Evolutionary conservation across 2,888 invertebrate genomes (phyloP).

Genomic region (Scrobipalpa atriplicella): DNA sequence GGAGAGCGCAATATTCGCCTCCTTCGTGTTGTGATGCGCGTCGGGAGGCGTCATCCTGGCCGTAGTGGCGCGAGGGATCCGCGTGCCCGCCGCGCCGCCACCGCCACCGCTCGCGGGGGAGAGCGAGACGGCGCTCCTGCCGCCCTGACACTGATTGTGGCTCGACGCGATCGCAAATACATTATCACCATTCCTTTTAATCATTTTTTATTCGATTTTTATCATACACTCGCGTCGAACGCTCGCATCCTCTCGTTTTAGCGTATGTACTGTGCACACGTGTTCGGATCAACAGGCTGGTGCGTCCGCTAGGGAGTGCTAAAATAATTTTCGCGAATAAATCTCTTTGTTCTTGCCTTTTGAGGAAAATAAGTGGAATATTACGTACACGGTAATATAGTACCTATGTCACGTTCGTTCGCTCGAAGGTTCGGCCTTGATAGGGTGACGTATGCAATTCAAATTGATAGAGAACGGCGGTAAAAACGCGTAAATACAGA

Average conservation of each 20-base stretch:
- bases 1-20: conserved; percentile 75
- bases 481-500: conserved; percentile 50
- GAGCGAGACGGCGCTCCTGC: conserved; percentile 76
- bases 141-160: conserved; percentile 78
- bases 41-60: conserved; percentile 79
- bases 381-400: conserved; percentile 52
- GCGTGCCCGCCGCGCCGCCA: conserved; percentile 66
- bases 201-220: conserved; percentile 80
- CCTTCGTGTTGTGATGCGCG: conserved; percentile 75
- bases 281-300: conserved; percentile 76
- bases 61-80: conserved; percentile 79
- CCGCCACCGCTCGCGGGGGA: conserved; percentile 59
- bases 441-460: conserved; percentile 40
- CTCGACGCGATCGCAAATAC: conserved; percentile 81
- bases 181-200: conserved; percentile 81
- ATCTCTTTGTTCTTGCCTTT: conserved; percentile 73
- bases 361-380: conserved; percentile 68
- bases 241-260: conserved; percentile 69
- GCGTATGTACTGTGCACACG: conserved; percentile 68
- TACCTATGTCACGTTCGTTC: conserved; percentile 63
- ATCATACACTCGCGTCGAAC: conserved; percentile 69
- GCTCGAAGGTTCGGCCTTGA: conserved; percentile 60
- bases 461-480: conserved; percentile 27
- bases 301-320: conserved; percentile 59
- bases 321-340: conserved; percentile 57